These are phyloP conservation scores for Philereme transversata DNA, from an alignment of 2,888 invertebrate species.

Conservation along the genomic window DNA sequence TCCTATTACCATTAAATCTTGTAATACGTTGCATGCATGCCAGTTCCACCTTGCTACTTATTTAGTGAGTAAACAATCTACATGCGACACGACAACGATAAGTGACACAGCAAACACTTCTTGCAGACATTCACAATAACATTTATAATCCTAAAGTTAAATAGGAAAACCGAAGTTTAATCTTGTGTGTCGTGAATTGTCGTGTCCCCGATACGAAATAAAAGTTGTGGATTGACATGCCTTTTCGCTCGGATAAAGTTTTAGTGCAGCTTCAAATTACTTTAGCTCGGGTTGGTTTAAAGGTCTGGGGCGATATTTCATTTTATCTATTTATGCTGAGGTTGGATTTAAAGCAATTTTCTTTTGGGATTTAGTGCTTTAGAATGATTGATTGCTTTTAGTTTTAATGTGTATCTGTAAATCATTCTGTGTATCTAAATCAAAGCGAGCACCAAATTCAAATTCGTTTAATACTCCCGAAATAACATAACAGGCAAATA, in stretches of 20 bases:
- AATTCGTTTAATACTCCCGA: no score
- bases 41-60: conserved; percentile 14
- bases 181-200: conserved; percentile 32
- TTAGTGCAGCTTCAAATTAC: conserved; percentile 25
- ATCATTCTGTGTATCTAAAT: no score
- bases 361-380: neutral
- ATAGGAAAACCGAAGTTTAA: conserved; percentile 49
- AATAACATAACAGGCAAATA: no score
- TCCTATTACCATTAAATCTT: conserved; percentile 1
- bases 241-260: conserved; percentile 28
- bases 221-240: conserved; percentile 25
- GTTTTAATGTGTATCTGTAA: no score
- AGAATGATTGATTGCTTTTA: no score
- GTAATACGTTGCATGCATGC: conserved; percentile 15
- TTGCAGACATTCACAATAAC: conserved; percentile 36
- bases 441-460: no score
- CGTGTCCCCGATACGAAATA: conserved; percentile 24
- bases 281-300: conserved; percentile 21
- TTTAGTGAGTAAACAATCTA: conserved; percentile 12
- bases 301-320: conserved; percentile 19
- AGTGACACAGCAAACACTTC: conserved; percentile 23
- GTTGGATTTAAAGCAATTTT: conserved; percentile 17
- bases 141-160: conserved; percentile 50
- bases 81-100: conserved; percentile 1
- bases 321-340: conserved; percentile 15